Conservation (phyloP, 1,140 invertebrate species). For the Euura saliciscinereae region DNA sequence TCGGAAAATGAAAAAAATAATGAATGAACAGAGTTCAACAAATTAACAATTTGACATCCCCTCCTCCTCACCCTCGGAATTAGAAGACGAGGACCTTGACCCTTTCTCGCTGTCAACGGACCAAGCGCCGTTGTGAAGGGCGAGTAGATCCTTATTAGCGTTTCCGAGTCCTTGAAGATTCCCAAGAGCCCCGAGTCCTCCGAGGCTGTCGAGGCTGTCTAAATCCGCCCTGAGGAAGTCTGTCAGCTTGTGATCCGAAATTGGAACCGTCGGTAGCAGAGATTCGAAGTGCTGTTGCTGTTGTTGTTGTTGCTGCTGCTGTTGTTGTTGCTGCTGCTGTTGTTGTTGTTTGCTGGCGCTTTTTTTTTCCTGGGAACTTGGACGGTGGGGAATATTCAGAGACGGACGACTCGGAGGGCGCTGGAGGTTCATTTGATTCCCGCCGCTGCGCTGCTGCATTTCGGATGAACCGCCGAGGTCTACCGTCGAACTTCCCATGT, state of each 20-base stretch:
- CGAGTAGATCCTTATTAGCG: conserved; percentile 72
- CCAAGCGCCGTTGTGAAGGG: conserved; percentile 73
- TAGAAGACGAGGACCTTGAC: conserved; percentile 45
- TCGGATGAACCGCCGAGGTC: conserved; percentile 37
- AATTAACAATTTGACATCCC: neutral
- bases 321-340: conserved; percentile 20
- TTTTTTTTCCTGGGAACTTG: conserved; percentile 51
- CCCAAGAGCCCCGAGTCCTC: conserved; percentile 48
- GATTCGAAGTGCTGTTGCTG: conserved; percentile 49
- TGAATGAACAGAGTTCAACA: neutral
- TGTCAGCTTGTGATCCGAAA: conserved; percentile 64
- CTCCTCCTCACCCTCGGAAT: conserved; percentile 44
- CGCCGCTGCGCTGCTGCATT: conserved; percentile 33
- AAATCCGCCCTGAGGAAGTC: conserved; percentile 70
- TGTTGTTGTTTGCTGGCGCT: conserved; percentile 37
- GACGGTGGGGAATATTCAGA: conserved; percentile 56
- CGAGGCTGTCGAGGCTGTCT: conserved; percentile 71
- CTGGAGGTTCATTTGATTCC: conserved; percentile 53
- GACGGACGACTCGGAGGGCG: conserved; percentile 57
- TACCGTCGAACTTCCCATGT: conserved; percentile 32
- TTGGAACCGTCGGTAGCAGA: conserved; percentile 50
- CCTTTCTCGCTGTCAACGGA: conserved; percentile 50
- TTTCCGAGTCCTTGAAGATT: conserved; percentile 50
- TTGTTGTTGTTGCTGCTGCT: conserved; percentile 27
- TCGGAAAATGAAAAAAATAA: neutral